phyloP scores from a whole-genome alignment of 2,113 vertebrate genomes.

The Carassius gibelio region DNA sequence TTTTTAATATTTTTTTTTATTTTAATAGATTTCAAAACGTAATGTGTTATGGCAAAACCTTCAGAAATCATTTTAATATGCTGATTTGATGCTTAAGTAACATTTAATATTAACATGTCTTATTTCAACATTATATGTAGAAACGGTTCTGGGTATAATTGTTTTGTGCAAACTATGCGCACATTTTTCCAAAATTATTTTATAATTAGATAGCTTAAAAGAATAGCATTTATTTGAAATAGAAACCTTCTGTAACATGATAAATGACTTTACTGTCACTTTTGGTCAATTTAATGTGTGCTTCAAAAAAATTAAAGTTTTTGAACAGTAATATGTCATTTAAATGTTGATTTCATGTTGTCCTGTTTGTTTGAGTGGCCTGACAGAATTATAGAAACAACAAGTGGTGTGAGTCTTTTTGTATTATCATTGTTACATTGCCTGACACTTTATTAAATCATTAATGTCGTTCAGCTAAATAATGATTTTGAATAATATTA shows the following conservation, averaged over 20 bases:
- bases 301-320: no score
- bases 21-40: not conserved
- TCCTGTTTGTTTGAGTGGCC: not conserved
- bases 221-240: not conserved
- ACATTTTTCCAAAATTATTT: not conserved
- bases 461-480: not conserved
- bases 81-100: not conserved
- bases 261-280: not conserved
- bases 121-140: not conserved
- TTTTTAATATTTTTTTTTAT: not conserved
- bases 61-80: not conserved
- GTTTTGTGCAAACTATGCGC: not conserved
- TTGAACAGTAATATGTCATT: no score
- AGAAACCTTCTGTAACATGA: not conserved
- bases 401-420: not conserved
- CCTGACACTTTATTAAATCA: not conserved
- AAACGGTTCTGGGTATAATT: not conserved
- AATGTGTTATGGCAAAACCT: not conserved
- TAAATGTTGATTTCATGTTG: no score
- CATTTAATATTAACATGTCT: not conserved
- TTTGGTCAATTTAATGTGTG: no score
- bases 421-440: not conserved
- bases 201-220: not conserved
- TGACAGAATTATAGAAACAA: not conserved
- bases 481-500: not conserved